Evolutionary conservation across 2,888 invertebrate species (phyloP).

Genomic region (Psylliodes chrysocephalus): DNA sequence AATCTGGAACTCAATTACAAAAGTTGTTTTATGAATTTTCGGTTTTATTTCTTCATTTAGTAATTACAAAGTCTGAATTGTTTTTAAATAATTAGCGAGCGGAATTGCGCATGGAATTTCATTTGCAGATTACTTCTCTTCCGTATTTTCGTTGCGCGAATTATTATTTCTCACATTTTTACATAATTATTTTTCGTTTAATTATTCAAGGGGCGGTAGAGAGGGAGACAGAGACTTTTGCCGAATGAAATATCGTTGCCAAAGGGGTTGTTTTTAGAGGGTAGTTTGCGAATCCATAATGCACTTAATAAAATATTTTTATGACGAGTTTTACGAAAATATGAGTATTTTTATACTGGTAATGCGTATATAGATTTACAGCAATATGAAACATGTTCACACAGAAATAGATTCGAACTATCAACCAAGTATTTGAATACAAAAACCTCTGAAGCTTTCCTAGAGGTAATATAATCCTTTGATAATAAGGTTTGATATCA

Average conservation of each 20-base stretch:
- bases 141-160: constrained; percentile 41
- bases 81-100: constrained; percentile 57
- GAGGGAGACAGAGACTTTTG: neutral
- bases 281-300: too few relatives aligned
- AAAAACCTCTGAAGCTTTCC: too few relatives aligned
- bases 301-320: too few relatives aligned
- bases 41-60: constrained; percentile 56
- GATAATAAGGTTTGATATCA: too few relatives aligned
- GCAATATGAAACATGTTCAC: too few relatives aligned
- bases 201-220: constrained; percentile 27
- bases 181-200: constrained; percentile 40
- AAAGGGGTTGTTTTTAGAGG: neutral
- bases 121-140: constrained; percentile 45
- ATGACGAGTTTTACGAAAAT: too few relatives aligned
- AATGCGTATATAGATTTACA: too few relatives aligned
- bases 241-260: neutral
- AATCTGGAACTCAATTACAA: constrained; percentile 59
- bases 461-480: too few relatives aligned
- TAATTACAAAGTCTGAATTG: constrained; percentile 57
- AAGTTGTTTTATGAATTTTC: constrained; percentile 57
- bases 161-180: constrained; percentile 44
- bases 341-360: too few relatives aligned
- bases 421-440: too few relatives aligned
- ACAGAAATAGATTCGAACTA: too few relatives aligned
- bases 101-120: constrained; percentile 44